Conservation (phyloP, 2,113 vertebrate genomes). For the Hippopotamus amphibius region DNA sequence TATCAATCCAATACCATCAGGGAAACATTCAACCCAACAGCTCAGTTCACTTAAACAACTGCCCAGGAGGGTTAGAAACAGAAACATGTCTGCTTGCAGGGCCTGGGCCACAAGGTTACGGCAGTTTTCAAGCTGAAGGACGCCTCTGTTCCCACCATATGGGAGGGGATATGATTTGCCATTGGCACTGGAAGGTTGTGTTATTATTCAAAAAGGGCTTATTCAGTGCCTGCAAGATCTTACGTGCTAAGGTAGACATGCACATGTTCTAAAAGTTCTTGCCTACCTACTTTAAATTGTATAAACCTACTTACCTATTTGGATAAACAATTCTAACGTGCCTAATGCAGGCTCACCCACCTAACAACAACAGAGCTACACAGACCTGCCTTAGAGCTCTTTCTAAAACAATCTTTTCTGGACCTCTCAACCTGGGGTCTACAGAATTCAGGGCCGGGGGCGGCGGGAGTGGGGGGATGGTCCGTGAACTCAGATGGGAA, state of each 20-base stretch:
- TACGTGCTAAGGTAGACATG: background rate
- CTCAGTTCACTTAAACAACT: background rate
- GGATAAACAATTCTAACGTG: background rate
- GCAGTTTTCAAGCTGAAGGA: background rate
- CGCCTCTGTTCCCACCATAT: background rate
- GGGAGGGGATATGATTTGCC: background rate
- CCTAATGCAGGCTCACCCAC: background rate
- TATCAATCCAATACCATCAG: background rate
- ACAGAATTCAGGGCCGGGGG: background rate
- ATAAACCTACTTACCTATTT: background rate
- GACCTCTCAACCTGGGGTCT: background rate
- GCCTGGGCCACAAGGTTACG: background rate
- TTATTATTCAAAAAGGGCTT: background rate
- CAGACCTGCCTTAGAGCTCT: background rate
- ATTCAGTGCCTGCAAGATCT: background rate
- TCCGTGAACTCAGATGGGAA: background rate
- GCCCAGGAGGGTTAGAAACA: background rate
- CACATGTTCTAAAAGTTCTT: background rate
- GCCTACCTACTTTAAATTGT: background rate
- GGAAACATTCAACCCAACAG: background rate
- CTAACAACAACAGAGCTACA: background rate
- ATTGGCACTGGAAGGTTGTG: background rate
- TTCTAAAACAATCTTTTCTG: background rate
- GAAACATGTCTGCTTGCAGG: background rate
- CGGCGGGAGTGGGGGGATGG: accelerated